A percentile compares a stretch with the other conserved stretches of the same genome.
These are phyloP conservation scores for Drosophila ambigua DNA, from an alignment of 1,140 invertebrate species.

Conservation along the genomic window DNA sequence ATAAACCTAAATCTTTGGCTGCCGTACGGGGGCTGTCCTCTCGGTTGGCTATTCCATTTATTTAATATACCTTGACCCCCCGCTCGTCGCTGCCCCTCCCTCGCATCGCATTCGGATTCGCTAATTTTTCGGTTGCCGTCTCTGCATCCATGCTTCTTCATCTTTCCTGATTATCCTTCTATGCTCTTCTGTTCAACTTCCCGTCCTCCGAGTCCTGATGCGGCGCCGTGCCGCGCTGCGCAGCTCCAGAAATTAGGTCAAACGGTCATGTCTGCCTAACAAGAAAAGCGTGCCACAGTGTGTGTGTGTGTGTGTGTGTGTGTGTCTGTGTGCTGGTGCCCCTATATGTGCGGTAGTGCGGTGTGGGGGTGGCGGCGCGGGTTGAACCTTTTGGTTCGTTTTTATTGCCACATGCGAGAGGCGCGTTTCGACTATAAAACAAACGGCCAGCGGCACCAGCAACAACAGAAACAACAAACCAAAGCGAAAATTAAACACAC, in stretches of 20 bases:
- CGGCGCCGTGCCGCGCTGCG: slow-evolving; percentile 48
- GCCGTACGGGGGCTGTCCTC: too few relatives aligned
- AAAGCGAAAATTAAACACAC: slow-evolving; percentile 44
- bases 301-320: slow-evolving; percentile 1
- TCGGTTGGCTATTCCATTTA: too few relatives aligned
- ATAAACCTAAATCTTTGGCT: too few relatives aligned
- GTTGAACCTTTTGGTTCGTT: slow-evolving; percentile 38
- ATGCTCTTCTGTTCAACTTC: not conserved
- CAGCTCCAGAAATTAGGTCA: slow-evolving; percentile 74
- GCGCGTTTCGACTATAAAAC: slow-evolving; percentile 65
- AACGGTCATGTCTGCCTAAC: slow-evolving; percentile 74
- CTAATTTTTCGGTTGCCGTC: slow-evolving; percentile 34
- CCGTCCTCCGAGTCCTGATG: slow-evolving; percentile 25
- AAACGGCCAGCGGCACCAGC: slow-evolving; percentile 41
- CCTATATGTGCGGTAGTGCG: slow-evolving; percentile 17
- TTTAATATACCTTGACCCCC: not conserved
- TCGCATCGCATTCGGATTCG: slow-evolving; percentile 69
- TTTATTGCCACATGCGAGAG: slow-evolving; percentile 66
- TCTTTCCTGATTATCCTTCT: slow-evolving; percentile 1
- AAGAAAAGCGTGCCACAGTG: slow-evolving; percentile 42
- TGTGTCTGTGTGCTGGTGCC: not conserved
- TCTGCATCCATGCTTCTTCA: slow-evolving; percentile 8
- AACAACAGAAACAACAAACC: slow-evolving; percentile 35
- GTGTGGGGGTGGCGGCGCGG: slow-evolving; percentile 13
- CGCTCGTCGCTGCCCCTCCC: slow-evolving; percentile 43